phyloP scores from a whole-genome alignment of 2,888 invertebrate genomes.

The Tridacna gigas region DNA sequence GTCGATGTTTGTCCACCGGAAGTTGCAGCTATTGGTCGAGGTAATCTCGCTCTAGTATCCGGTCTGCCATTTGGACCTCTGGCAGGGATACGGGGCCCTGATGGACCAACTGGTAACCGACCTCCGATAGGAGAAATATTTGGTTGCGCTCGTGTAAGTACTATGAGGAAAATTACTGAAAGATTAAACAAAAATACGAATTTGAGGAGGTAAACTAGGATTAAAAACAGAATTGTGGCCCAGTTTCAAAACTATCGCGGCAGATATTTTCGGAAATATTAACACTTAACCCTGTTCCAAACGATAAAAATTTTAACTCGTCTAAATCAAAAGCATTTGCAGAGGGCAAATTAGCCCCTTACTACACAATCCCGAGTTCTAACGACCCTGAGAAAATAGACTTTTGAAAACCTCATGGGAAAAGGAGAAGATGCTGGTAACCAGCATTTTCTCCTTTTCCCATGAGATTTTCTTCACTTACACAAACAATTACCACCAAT shows the following conservation, averaged over 20 bases:
- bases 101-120: not conserved
- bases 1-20: not conserved
- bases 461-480: too few relatives aligned
- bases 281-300: too few relatives aligned
- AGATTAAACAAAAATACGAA: not conserved
- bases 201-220: too few relatives aligned
- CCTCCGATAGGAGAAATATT: not conserved
- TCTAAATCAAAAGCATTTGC: not conserved
- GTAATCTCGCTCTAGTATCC: not conserved
- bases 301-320: not conserved
- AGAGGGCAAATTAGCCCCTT: too few relatives aligned
- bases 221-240: too few relatives aligned
- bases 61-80: not conserved
- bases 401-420: too few relatives aligned
- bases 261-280: not conserved
- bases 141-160: constrained; percentile 16
- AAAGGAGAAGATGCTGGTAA: too few relatives aligned
- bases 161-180: constrained; percentile 3
- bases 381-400: too few relatives aligned
- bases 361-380: too few relatives aligned
- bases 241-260: too few relatives aligned
- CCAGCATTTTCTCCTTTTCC: too few relatives aligned
- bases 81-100: not conserved
- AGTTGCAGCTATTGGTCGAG: not conserved
- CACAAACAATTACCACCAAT: not conserved